A percentile compares a stretch with the other conserved stretches of the same genome.
phyloP scores from a whole-genome alignment of 2,113 vertebrate genomes.

The Hystrix brachyura region DNA sequence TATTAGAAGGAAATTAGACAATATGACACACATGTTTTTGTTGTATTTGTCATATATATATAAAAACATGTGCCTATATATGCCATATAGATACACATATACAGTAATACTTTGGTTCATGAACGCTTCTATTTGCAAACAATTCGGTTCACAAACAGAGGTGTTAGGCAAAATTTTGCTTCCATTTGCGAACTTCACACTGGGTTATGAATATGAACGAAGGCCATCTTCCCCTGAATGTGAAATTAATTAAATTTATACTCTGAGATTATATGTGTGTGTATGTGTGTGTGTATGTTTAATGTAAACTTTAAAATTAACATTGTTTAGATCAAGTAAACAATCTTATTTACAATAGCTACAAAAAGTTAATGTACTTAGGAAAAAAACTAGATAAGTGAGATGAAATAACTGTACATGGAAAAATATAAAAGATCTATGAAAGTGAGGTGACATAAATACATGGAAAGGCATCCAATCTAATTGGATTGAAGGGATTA shows the following conservation, averaged over 20 bases:
- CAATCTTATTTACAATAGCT: not conserved
- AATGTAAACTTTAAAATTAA: not conserved
- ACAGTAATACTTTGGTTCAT: not conserved
- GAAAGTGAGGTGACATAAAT: not conserved
- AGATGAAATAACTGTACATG: not conserved
- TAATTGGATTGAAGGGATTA: not conserved
- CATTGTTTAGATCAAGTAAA: not conserved
- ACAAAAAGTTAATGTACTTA: not conserved
- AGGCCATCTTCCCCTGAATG: not conserved
- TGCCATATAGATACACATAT: not conserved
- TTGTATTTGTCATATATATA: not conserved
- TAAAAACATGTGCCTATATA: too few species aligned
- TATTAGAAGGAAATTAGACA: slow-evolving; percentile 1
- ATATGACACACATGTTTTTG: not conserved
- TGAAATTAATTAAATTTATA: too few species aligned
- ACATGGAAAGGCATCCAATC: not conserved
- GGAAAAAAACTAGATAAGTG: not conserved
- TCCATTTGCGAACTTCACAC: not conserved
- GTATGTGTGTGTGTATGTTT: not conserved
- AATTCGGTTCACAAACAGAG: not conserved
- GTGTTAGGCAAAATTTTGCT: not conserved
- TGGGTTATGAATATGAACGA: not conserved
- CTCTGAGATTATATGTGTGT: not conserved
- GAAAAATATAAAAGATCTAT: not conserved
- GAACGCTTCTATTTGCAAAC: not conserved